Base-by-base conservation (phyloP, 1,140 invertebrate species). In the Ceratina japonica region DNA sequence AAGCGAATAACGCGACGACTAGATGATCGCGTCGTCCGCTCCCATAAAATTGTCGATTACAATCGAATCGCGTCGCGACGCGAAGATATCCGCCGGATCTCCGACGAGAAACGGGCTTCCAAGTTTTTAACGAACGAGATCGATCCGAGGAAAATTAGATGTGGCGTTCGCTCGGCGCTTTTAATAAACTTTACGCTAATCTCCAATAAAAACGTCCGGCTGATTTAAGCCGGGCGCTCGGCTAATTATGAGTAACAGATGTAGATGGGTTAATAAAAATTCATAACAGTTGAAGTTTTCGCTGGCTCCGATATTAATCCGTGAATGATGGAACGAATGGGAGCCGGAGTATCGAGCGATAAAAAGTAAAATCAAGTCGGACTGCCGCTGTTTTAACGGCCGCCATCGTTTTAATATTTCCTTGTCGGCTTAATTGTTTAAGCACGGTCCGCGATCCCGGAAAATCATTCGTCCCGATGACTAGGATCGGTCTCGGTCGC, bases 1-100 rank as follows among this genome's bases (percentile, higher is more conserved):
- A 93, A 94, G 71, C 27, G 12, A 13, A 13, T 54, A n/a, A n/a
- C n/a, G n/a, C n/a, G n/a, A 13, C 52, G 54, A 56, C 3, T n/a
- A 16, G 8, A 0, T 12, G 31, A 3, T 62, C 27, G 58, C 8
- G 20, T 59, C 22, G 20, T 59, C 58, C 10, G 31, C n/a, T 49
- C 4, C 10, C 13, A 51, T 16, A 31, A 24, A 44, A 16, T 51
- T 49, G 20, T 24, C 52, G 20, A 10, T 44, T 7, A 44, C 3
- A 44, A 10, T 10, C 37, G 27, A 31, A 31, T 31, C 4, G 27
- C 2, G 27, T 31, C 27, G 7, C 16, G 15, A 56, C 54, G 13
- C 16, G 56, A 18, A 5, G 56, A 58, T 18, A 58, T 3, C 8
- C 10, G n/a, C 8, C 22, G 20, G 56, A 20, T 20, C n/a, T 18